phyloP scores from a whole-genome alignment of 2,797 vertebrate genomes.

The Tachyglossus aculeatus region DNA sequence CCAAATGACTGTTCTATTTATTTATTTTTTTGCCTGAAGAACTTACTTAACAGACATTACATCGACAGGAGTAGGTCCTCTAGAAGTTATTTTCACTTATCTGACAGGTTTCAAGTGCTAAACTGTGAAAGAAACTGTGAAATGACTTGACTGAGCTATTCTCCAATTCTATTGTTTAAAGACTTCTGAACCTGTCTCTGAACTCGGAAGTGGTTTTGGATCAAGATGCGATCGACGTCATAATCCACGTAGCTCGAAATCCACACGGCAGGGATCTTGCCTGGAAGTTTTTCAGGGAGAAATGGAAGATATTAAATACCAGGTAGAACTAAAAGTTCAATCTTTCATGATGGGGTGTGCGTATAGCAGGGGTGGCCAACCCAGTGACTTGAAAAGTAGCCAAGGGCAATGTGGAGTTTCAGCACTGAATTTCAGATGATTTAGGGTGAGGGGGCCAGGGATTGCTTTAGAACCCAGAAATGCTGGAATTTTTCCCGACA shows the following conservation, averaged over 20 bases:
- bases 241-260: conserved; percentile 94
- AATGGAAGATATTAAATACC: conserved; percentile 93
- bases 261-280: conserved; percentile 93
- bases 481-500: too few species aligned
- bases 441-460: too few species aligned
- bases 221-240: conserved; percentile 96
- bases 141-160: conserved; percentile 6
- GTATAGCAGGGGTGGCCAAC: not conserved
- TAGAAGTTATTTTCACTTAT: too few species aligned
- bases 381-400: not conserved
- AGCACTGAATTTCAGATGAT: too few species aligned
- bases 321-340: conserved; percentile 76
- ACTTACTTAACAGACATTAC: too few species aligned
- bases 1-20: not conserved
- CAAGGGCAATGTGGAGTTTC: too few species aligned
- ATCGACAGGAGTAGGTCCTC: too few species aligned
- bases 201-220: conserved; percentile 94
- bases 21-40: not conserved
- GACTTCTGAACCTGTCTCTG: conserved; percentile 93
- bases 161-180: conserved; percentile 50
- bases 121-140: conserved; percentile 14
- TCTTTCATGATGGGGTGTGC: not conserved
- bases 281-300: conserved; percentile 96
- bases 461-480: too few species aligned
- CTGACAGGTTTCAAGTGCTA: too few species aligned